Conservation (phyloP, 2,113 vertebrate species). For the Oreotrochilus melanogaster region DNA sequence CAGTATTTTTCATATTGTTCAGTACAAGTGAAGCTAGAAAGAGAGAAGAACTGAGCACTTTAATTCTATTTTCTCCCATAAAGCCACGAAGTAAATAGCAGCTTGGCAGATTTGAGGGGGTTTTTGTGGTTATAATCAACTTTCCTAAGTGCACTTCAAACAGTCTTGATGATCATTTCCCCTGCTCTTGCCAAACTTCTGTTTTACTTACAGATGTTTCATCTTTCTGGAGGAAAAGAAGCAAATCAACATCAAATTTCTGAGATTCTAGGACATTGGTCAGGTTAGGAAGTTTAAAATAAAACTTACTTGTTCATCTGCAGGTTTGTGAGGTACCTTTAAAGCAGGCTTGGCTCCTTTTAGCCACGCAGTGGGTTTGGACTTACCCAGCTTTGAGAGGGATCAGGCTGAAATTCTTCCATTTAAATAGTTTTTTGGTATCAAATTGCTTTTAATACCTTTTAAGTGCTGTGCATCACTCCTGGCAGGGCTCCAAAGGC, state of each 20-base stretch:
- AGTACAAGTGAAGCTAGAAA: background rate
- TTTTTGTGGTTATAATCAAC: background rate
- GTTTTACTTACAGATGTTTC: background rate
- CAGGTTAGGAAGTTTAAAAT: background rate
- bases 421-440: background rate
- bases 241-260: background rate
- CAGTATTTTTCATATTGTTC: background rate
- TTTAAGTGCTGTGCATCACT: background rate
- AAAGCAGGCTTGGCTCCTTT: background rate
- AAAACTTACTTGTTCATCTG: background rate
- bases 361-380: background rate
- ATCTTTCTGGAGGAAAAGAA: background rate
- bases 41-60: background rate
- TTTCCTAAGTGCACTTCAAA: background rate
- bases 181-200: background rate
- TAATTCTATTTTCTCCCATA: background rate
- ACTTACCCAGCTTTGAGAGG: background rate
- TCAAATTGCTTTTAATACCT: background rate
- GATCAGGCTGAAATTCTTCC: background rate
- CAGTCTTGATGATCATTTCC: background rate
- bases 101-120: background rate
- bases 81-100: too few species aligned
- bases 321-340: background rate
- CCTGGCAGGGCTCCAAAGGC: background rate
- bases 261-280: background rate